Conservation (phyloP, 1,140 invertebrate species). For the Apolygus lucorum region DNA sequence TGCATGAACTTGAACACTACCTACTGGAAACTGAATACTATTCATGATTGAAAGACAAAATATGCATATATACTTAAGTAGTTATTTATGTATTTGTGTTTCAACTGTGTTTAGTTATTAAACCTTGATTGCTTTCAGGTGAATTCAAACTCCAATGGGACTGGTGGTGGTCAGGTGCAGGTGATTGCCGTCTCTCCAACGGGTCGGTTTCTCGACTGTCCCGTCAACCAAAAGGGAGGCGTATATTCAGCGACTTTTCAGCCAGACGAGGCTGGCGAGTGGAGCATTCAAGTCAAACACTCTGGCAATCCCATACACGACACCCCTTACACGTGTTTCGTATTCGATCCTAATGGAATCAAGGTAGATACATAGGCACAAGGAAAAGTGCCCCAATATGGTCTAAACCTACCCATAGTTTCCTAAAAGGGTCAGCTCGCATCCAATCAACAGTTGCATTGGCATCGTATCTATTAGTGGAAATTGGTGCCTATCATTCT, state of each 20-base stretch:
- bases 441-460: too few relatives aligned
- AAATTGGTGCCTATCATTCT: too few relatives aligned
- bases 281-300: conserved; percentile 92
- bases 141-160: conserved; percentile 50
- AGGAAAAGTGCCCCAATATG: too few relatives aligned
- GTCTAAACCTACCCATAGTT: too few relatives aligned
- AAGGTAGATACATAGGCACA: conserved; percentile 45
- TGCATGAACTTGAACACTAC: too few relatives aligned
- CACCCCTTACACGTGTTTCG: conserved; percentile 92
- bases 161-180: conserved; percentile 69
- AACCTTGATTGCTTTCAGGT: conserved; percentile 49
- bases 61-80: too few relatives aligned
- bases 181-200: conserved; percentile 84
- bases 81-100: too few relatives aligned
- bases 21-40: too few relatives aligned
- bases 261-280: conserved; percentile 92
- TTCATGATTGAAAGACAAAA: too few relatives aligned
- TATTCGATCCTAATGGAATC: conserved; percentile 89
- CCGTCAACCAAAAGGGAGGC: conserved; percentile 64
- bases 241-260: conserved; percentile 89
- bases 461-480: too few relatives aligned
- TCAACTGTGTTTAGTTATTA: too few relatives aligned
- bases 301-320: conserved; percentile 94
- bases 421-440: too few relatives aligned
- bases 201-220: conserved; percentile 63